phyloP scores from a whole-genome alignment of 2,888 invertebrate genomes.

The Drosophila nigritarsus region DNA sequence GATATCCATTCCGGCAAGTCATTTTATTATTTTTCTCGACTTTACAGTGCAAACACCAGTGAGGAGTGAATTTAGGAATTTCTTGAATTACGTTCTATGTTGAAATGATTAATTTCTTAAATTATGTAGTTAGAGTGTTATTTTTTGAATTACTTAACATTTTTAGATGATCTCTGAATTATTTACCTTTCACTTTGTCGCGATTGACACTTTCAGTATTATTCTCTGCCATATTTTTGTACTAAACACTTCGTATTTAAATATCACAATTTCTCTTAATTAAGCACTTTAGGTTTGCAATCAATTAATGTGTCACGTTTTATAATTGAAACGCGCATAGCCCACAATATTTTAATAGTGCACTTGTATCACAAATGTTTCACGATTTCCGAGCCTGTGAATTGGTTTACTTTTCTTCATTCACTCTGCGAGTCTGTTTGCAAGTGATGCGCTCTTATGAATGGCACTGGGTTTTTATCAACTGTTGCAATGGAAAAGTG shows the following conservation, averaged over 20 bases:
- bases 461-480: conserved; percentile 31
- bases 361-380: conserved; percentile 25
- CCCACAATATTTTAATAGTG: conserved; percentile 7
- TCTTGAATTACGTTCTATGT: neutral
- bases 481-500: conserved; percentile 13
- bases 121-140: neutral
- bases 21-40: neutral
- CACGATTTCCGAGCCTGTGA: neutral
- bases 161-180: neutral
- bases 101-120: neutral
- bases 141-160: accelerated
- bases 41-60: neutral
- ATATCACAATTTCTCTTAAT: conserved; percentile 26
- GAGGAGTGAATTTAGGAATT: neutral
- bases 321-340: conserved; percentile 7
- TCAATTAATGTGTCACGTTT: conserved; percentile 21
- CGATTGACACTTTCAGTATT: conserved; percentile 1
- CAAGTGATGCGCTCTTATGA: conserved; percentile 22
- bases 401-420: neutral
- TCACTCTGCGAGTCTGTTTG: conserved; percentile 8
- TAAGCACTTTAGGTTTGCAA: conserved; percentile 14
- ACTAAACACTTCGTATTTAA: neutral
- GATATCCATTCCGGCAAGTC: neutral
- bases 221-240: conserved; percentile 16
- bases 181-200: conserved; percentile 36